Percentiles rank a stretch among this genome's conserved stretches.
phyloP scores from a whole-genome alignment of 2,797 vertebrate genomes.

The Microctenopoma lineatum region DNA sequence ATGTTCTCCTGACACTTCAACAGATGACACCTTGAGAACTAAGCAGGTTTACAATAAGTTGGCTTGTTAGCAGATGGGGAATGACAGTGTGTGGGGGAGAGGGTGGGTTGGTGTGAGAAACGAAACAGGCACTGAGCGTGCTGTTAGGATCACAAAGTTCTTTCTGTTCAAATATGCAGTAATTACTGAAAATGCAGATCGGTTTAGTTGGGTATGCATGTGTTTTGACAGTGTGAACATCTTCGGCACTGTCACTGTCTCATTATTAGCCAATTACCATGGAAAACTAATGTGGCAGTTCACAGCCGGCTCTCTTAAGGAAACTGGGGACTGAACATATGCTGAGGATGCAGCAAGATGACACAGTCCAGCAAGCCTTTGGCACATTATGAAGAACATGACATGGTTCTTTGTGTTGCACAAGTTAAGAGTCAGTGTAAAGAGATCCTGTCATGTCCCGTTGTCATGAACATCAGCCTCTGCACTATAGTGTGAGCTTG shows the following conservation, averaged over 20 bases:
- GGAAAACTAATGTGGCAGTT: constrained; percentile 72
- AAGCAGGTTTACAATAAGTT: constrained; percentile 80
- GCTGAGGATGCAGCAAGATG: constrained; percentile 58
- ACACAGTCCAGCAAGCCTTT: constrained; percentile 70
- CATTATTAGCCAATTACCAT: constrained; percentile 80
- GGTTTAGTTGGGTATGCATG: constrained; percentile 50
- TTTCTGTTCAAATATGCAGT: constrained; percentile 72
- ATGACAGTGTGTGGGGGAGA: constrained; percentile 28
- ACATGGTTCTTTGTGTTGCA: constrained; percentile 62
- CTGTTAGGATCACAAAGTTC: constrained; percentile 60
- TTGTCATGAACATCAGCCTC: constrained; percentile 71
- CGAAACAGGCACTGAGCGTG: constrained; percentile 18
- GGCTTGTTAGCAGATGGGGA: constrained; percentile 78
- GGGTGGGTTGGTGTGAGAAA: not conserved
- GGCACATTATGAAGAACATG: constrained; percentile 55
- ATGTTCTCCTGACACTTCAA: constrained; percentile 82
- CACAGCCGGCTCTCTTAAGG: constrained; percentile 65
- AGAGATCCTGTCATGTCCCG: constrained; percentile 70
- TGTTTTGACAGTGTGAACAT: constrained; percentile 74
- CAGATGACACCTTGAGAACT: constrained; percentile 84
- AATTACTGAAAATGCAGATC: constrained; percentile 75
- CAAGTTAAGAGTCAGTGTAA: constrained; percentile 52
- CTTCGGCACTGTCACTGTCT: constrained; percentile 64
- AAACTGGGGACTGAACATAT: constrained; percentile 74
- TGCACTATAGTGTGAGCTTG: constrained; percentile 53